Conservation (phyloP, 1,140 invertebrate genomes). For the Maconellicoccus hirsutus region DNA sequence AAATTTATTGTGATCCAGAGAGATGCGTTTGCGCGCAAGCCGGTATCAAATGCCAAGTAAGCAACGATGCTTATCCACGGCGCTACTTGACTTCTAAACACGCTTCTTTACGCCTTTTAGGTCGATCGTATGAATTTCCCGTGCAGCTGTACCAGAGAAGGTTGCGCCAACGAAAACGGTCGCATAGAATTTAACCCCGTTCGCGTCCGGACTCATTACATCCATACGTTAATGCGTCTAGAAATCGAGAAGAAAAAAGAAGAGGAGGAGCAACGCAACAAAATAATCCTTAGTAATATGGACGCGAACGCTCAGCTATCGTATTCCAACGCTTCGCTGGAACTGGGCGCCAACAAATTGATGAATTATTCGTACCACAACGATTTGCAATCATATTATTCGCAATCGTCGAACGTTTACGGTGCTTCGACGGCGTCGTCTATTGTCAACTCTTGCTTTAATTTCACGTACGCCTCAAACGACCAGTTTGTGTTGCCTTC, state of each 20-base stretch:
- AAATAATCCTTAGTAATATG: not conserved
- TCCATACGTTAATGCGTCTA: conserved; percentile 89
- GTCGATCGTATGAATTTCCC: conserved; percentile 92
- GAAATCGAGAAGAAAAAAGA: conserved; percentile 78
- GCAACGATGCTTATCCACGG: conserved; percentile 14
- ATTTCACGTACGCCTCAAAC: not conserved
- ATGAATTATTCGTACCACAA: not conserved
- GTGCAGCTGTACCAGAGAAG: conserved; percentile 87
- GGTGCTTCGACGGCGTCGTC: not conserved
- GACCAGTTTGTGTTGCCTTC: not conserved
- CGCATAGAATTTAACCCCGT: conserved; percentile 93
- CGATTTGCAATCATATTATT: conserved; percentile 14
- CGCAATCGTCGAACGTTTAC: conserved; percentile 1
- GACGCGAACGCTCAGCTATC: conserved; percentile 16
- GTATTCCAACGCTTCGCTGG: conserved; percentile 14
- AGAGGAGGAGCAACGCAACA: conserved; percentile 29
- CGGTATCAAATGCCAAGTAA: conserved; percentile 87
- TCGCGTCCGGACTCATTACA: conserved; percentile 91
- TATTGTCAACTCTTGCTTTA: not conserved
- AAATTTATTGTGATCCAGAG: conserved; percentile 88
- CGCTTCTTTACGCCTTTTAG: conserved; percentile 33
- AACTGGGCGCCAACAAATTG: conserved; percentile 7
- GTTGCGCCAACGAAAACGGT: conserved; percentile 83
- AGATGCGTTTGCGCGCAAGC: conserved; percentile 86
- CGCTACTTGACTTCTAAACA: not conserved